Base-by-base conservation (phyloP, 2,888 invertebrate species). In the Micropterix aruncella region DNA sequence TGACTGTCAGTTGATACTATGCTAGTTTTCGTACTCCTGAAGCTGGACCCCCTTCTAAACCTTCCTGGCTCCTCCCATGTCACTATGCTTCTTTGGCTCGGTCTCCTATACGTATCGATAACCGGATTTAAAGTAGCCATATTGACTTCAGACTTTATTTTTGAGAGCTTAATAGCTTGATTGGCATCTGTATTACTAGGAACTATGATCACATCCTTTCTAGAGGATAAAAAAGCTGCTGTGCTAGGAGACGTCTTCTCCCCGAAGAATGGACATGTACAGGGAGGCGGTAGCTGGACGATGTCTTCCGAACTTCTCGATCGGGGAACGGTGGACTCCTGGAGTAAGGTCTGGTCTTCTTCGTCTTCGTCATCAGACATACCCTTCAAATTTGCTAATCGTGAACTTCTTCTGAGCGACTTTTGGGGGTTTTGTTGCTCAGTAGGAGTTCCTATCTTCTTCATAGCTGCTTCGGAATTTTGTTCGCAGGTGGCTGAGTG, bases 241-340 rank as follows among this genome's bases (percentile, higher is more conserved):
- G 65, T 53, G 53, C 74, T 70, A 46, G 76, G 68, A 50, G 73
- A 60, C 16, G 78, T 75, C 2, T 77, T 77, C 49, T 81, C 77
- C 1, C 87, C 85, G 55, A 88, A 86, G 54, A 87, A 87, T 0
- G 86, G 85, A 55, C 87, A 86, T 0, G 85, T 84, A 58, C 86
- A 87, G 0, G 85, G 83, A 1, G 84, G 82, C 2, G 85, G 84
- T 37, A 86, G 57, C 5, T 77, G 67, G 17, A 78, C 59, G 48
- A 67, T 65, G 46, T 70, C 67, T 58, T 64, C 73, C 15, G 66
- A 66, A 55, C 66, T 67, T 39, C 70, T 57, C 1, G 69, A 69
- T 48, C 69, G 70, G 3, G 65, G 59, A 14, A 66, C 62, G 37
- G 68, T 54, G 5, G 62, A 54, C 2, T 62, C 54, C 16, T 69